Conservation (phyloP, 2,888 invertebrate genomes). For the Chrysotoxum bicinctum region DNA sequence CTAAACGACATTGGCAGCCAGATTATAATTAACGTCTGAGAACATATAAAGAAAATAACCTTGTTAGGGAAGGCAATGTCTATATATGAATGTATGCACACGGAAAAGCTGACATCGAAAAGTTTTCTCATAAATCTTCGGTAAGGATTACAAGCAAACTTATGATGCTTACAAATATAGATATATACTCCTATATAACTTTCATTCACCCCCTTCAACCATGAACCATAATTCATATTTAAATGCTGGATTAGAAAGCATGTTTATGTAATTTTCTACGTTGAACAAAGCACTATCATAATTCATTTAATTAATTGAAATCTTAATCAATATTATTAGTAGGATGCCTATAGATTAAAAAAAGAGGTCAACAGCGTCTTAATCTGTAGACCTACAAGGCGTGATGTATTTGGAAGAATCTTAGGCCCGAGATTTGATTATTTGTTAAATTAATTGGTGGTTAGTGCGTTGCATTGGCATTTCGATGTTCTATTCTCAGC, state of each 20-base stretch:
- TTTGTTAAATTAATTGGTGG: no score
- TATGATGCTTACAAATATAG: slow-evolving; percentile 25
- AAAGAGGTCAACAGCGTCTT: no score
- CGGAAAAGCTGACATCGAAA: slow-evolving; percentile 10
- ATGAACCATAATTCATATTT: slow-evolving; percentile 18
- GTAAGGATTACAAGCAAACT: slow-evolving; percentile 31
- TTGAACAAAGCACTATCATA: no score
- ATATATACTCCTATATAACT: neutral
- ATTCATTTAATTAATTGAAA: no score
- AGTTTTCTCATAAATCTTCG: slow-evolving; percentile 55
- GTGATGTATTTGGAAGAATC: no score
- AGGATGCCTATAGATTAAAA: no score
- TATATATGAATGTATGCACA: neutral
- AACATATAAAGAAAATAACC: neutral
- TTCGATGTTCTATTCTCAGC: no score
- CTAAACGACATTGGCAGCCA: neutral
- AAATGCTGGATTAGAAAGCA: slow-evolving; percentile 8
- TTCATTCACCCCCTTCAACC: neutral
- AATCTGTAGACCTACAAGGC: no score
- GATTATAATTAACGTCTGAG: neutral
- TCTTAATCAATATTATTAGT: no score
- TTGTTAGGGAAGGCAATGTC: neutral
- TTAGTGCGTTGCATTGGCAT: no score
- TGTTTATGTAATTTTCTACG: neutral
- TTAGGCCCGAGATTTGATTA: no score